Conservation (phyloP, 2,113 vertebrate species). For the Enhydra lutris region DNA sequence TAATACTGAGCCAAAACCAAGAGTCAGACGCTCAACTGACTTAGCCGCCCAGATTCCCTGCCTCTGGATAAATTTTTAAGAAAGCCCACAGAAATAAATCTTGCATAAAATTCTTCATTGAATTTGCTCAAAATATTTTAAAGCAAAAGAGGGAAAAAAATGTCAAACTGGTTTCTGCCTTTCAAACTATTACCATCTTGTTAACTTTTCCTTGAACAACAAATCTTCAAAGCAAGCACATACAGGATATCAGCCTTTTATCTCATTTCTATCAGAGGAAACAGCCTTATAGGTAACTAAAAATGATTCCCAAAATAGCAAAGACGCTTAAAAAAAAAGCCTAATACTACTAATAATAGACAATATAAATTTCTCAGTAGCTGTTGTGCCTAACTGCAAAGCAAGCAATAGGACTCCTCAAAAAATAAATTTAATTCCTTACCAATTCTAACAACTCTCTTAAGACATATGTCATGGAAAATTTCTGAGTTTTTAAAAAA, state of each 20-base stretch:
- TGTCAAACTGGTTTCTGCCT: background rate
- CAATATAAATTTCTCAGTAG: conserved; percentile 37
- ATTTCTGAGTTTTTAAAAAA: background rate
- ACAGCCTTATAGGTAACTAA: conserved; percentile 51
- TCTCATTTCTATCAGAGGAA: conserved; percentile 62
- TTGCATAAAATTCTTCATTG: background rate
- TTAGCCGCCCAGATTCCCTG: background rate
- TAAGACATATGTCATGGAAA: background rate
- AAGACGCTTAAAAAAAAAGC: conserved; percentile 45
- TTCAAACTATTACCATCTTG: conserved; percentile 13
- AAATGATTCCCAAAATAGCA: conserved; percentile 59
- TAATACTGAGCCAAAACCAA: background rate
- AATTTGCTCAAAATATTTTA: conserved; percentile 35
- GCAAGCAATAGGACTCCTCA: background rate
- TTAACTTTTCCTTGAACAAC: conserved; percentile 24
- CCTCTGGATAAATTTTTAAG: background rate
- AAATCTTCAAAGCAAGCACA: conserved; percentile 61
- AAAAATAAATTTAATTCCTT: conserved; percentile 21
- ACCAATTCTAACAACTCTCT: background rate
- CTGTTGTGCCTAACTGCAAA: background rate
- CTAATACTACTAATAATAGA: conserved; percentile 14
- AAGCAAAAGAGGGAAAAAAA: conserved; percentile 19
- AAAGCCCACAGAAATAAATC: background rate
- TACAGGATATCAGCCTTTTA: conserved; percentile 56
- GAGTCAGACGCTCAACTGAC: background rate